phyloP scores from a whole-genome alignment of 30 jellyfish, hydroid and myxozoan genomes.

The Aurelia aurita complex sp. Pacific region DNA sequence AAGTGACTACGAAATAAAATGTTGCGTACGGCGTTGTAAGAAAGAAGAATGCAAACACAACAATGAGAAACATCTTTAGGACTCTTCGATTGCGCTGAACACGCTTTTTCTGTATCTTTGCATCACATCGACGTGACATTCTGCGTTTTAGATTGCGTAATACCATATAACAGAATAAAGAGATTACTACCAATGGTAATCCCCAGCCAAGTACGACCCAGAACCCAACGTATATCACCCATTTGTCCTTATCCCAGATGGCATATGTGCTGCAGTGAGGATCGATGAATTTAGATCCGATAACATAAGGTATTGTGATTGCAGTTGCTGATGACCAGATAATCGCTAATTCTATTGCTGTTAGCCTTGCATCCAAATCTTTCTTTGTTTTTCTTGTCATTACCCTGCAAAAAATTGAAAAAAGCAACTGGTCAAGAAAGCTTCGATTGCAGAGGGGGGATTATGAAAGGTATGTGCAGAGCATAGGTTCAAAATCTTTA shows the following conservation, averaged over 20 bases:
- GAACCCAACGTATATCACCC: constrained; percentile 44
- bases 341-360: constrained; percentile 2
- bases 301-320: constrained; percentile 33
- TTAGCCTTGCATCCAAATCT: neutral
- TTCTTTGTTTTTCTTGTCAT: neutral
- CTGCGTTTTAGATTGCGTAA: constrained; percentile 13
- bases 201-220: constrained; percentile 65
- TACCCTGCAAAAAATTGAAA: neutral
- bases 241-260: neutral
- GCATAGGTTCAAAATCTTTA: too few species aligned
- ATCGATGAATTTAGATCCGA: constrained; percentile 10
- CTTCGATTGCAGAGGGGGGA: too few species aligned
- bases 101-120: constrained; percentile 20
- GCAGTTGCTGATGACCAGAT: constrained; percentile 36
- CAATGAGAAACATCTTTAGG: constrained; percentile 20
- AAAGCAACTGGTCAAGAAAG: too few species aligned
- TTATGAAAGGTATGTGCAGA: too few species aligned
- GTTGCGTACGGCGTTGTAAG: constrained; percentile 57
- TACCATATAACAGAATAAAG: constrained; percentile 16
- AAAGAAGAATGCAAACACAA: constrained; percentile 31
- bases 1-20: constrained; percentile 40
- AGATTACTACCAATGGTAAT: constrained; percentile 19
- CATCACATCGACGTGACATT: neutral
- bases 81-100: constrained; percentile 35
- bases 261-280: constrained; percentile 13